Base-by-base conservation (phyloP, 2,888 invertebrate species). In the Orthonychiurus folsomi region DNA sequence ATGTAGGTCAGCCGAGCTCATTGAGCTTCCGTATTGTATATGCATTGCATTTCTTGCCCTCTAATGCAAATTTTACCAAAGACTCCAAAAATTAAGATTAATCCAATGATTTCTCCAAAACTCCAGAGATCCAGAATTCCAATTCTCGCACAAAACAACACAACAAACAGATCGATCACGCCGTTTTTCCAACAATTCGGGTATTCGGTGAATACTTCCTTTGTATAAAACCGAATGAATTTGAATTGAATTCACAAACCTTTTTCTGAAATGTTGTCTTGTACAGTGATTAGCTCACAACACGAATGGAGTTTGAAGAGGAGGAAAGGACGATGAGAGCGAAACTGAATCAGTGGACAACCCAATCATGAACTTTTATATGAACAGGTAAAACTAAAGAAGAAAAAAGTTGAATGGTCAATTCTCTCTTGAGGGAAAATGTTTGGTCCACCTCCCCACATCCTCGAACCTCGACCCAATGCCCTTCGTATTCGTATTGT, bases 301-400 rank as follows among this genome's bases (percentile, higher is more conserved):
- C 37, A 37, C 37, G 15, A 5, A 37, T 15, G 37, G 15, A 15
- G 9, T 37, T 15, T 9, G 15, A 15, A 37, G 37, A 9, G 5
- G 37, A 37, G 15, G 37, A 37, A 37, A 15, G 5, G 37, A 37
- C 9, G 37, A 15, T 37, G 37, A 37, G 37, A 37, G 37, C 37
- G 37, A 37, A 37, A 37, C 37, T 37, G 37, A 37, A 37, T 37
- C 37, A 37, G 37, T 68, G 68, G 67, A 69, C 67, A 72, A 67
- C 66, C 69, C 66, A 66, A 64, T 67, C 66, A 68, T 66, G 66
- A 66, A 64, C 68, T 70, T 72, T 70, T 72, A 72, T 72, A 72
- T 70, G 37, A 37, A 66, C 64, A 65, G 67, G 60, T 56, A 58
- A 63, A 64, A 56, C 28, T 23, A 25, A 52, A 37, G 62, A 60